phyloP scores from a whole-genome alignment of 2,797 vertebrate genomes.

The Pyrocephalus nanus region DNA sequence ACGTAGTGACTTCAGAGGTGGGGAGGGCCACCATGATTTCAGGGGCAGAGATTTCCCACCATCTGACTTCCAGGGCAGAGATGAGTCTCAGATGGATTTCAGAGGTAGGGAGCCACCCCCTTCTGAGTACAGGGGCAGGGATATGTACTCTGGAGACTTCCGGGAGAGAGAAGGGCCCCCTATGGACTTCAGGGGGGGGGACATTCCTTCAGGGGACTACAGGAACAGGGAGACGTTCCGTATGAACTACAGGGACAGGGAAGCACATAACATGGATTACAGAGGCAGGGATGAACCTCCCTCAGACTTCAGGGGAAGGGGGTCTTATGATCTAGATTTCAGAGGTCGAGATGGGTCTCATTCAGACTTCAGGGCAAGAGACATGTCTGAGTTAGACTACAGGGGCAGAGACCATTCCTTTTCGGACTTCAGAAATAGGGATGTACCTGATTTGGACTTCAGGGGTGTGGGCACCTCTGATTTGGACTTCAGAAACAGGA shows the following conservation, averaged over 20 bases:
- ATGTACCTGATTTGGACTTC: constrained; percentile 82
- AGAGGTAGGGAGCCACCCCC: constrained; percentile 85
- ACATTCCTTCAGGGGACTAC: constrained; percentile 84
- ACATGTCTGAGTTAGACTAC: constrained; percentile 79
- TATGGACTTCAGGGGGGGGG: constrained; percentile 81
- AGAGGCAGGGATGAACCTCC: constrained; percentile 84
- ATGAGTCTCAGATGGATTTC: constrained; percentile 83
- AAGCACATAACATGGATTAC: constrained; percentile 81
- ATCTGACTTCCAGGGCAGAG: constrained; percentile 85
- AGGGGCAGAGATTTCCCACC: constrained; percentile 86
- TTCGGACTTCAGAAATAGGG: constrained; percentile 89
- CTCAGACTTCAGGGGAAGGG: constrained; percentile 84
- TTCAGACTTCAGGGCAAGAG: constrained; percentile 80
- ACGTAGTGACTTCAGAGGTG: constrained; percentile 87
- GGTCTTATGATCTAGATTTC: constrained; percentile 87
- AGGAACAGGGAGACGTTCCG: constrained; percentile 81
- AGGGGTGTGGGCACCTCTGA: constrained; percentile 82
- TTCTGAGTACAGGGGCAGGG: constrained; percentile 82
- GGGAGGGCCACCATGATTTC: constrained; percentile 86
- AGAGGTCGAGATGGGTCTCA: constrained; percentile 81
- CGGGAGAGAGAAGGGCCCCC: constrained; percentile 84
- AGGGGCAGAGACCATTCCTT: constrained; percentile 83
- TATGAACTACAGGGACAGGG: constrained; percentile 85
- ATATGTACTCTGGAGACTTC: constrained; percentile 82
- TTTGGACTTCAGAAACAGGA: constrained; percentile 79